Evolutionary conservation across 2,888 invertebrate species (phyloP).

Genomic region (Leucoma salicis): DNA sequence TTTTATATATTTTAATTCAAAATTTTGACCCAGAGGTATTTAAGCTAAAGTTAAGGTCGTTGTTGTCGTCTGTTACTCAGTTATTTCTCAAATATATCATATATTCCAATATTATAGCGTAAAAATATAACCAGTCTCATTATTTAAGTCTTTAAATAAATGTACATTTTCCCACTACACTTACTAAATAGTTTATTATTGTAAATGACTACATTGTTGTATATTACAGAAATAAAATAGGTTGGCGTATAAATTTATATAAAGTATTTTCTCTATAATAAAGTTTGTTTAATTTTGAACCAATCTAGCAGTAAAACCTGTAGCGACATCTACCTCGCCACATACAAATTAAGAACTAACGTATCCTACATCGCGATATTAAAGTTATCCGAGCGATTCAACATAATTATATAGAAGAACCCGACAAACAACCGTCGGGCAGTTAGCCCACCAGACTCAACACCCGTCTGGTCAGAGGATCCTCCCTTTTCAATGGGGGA

Average conservation of each 20-base stretch:
- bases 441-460: too few relatives aligned
- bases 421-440: too few relatives aligned
- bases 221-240: constrained; percentile 52
- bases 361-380: too few relatives aligned
- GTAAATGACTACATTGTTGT: constrained; percentile 48
- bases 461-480: too few relatives aligned
- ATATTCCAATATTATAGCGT: background rate
- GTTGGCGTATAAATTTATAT: constrained; percentile 78
- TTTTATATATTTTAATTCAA: too few relatives aligned
- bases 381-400: too few relatives aligned
- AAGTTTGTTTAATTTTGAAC: constrained; percentile 41
- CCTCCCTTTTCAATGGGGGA: too few relatives aligned
- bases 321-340: too few relatives aligned
- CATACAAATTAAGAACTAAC: too few relatives aligned
- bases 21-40: too few relatives aligned
- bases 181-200: constrained; percentile 38
- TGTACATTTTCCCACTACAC: constrained; percentile 34
- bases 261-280: constrained; percentile 62
- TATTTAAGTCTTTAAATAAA: constrained; percentile 19
- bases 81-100: background rate
- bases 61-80: background rate
- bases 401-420: too few relatives aligned
- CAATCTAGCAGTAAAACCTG: background rate
- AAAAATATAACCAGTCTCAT: constrained; percentile 1
- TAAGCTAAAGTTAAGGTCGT: too few relatives aligned